Percentiles rank a stretch among this genome's conserved stretches.
Conservation (phyloP, 2,113 vertebrate species). For the Shinisaurus crocodilurus region DNA sequence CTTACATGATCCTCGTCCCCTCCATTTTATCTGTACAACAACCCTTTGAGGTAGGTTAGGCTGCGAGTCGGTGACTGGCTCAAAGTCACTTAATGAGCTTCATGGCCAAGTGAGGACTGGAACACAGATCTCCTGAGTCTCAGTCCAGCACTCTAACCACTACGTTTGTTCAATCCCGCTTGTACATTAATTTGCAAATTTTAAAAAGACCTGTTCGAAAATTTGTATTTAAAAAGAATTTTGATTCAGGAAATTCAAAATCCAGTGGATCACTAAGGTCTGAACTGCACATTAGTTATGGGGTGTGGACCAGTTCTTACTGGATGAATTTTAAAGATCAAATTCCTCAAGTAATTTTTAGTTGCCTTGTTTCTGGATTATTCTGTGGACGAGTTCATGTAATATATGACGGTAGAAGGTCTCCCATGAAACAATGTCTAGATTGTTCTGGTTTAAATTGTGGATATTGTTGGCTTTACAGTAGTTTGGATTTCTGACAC, state of each 20-base stretch:
- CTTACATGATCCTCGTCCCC: too few species aligned
- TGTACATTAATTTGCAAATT: too few species aligned
- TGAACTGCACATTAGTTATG: background rate
- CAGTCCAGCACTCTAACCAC: too few species aligned
- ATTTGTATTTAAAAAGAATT: background rate
- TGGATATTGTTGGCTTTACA: background rate
- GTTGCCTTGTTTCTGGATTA: background rate
- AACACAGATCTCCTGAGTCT: too few species aligned
- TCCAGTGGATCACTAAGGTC: background rate
- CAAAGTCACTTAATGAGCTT: too few species aligned
- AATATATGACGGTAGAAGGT: background rate
- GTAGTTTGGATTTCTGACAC: constrained; percentile 13
- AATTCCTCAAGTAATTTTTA: background rate
- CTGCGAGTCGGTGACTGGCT: too few species aligned
- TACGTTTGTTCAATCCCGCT: too few species aligned
- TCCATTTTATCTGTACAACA: too few species aligned
- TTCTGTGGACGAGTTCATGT: background rate
- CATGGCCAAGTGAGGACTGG: too few species aligned
- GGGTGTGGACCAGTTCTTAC: background rate
- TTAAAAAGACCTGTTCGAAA: background rate
- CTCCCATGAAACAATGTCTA: background rate
- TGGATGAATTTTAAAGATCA: background rate
- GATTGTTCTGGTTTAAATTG: background rate
- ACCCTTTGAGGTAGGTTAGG: too few species aligned
- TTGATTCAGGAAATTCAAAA: background rate